Base-by-base conservation (phyloP, 2,113 vertebrate genomes). In the Phycodurus eques region DNA sequence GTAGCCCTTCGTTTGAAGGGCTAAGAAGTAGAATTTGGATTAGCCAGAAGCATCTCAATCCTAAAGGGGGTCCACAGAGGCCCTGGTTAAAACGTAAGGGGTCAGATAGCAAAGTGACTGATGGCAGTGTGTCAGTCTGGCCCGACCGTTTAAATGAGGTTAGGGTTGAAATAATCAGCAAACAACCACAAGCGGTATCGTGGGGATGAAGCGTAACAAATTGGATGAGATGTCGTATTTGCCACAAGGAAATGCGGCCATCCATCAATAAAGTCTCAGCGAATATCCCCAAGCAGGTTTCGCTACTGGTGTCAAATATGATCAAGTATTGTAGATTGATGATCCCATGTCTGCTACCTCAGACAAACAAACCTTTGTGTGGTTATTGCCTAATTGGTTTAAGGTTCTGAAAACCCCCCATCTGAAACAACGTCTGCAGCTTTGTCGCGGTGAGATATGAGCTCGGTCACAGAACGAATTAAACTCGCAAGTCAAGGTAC, bases 111-210 rank as follows among this genome's bases (percentile, higher is more conserved):
- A 49, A 73, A 46, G 75, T 81, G 84, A 87, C 75, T 87, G 83
- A 87, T 84, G 72, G 81, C 76, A 9, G 80, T 27, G 27, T 27
- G 27, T 27, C 27, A 27, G 1, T 82, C 82, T 87, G 83, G 77
- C 75, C 84, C 63, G 47, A 70, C 74, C 80, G 76, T 76, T 85
- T 81, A 10, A 56, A 87, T 77, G 75, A 85, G 73, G 67, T 75
- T 70, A 71, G 74, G 74, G 67, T 80, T 72, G 63, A 78, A 80
- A 81, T 84, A 89, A 87, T 89, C 80, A 85, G 68, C 80, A 56
- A 54, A 53, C 74, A 80, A 84, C 79, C 75, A 71, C 71, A 62
- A 72, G 72, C 79, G 71, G 65, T 17, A 4, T 53, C 51, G 61
- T 75, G 80, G 61, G 61, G 35, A 17, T 42, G 61, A 89, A 86